phyloP scores from a whole-genome alignment of 2,113 vertebrate species.

The Naja naja region DNA sequence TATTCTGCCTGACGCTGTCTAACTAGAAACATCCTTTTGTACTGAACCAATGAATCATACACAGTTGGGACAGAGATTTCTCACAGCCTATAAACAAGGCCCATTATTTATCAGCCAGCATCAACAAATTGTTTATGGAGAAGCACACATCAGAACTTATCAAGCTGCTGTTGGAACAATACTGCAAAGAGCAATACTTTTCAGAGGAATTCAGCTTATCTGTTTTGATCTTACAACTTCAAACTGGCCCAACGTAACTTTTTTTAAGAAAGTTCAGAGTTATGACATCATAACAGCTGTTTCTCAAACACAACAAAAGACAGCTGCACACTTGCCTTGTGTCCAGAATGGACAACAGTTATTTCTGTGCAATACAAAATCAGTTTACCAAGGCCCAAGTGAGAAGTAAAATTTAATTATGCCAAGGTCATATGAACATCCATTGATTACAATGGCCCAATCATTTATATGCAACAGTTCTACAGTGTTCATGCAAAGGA shows the following conservation, averaged over 20 bases:
- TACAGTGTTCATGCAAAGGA: background rate
- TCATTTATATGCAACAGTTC: background rate
- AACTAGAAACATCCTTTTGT: background rate
- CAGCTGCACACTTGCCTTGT: conserved; percentile 7
- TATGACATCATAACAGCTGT: conserved; percentile 18
- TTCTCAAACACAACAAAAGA: background rate
- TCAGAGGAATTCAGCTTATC: conserved; percentile 3
- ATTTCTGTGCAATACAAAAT: background rate
- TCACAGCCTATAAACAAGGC: conserved; percentile 16
- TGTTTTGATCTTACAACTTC: background rate
- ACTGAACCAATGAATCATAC: background rate
- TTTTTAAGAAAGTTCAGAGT: background rate
- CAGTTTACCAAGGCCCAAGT: background rate
- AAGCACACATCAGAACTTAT: conserved; percentile 27
- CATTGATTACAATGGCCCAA: background rate
- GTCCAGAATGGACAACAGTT: background rate
- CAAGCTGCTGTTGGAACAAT: conserved; percentile 20
- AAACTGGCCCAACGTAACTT: background rate
- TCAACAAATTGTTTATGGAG: conserved; percentile 31
- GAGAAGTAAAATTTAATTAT: background rate
- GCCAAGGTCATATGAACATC: background rate
- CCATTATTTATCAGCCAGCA: conserved; percentile 36
- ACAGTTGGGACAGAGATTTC: conserved; percentile 31
- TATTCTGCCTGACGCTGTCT: conserved; percentile 6
- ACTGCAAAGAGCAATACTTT: conserved; percentile 16